Evolutionary conservation across 2,797 vertebrate genomes (phyloP).

Genomic region (Chromis chromis): DNA sequence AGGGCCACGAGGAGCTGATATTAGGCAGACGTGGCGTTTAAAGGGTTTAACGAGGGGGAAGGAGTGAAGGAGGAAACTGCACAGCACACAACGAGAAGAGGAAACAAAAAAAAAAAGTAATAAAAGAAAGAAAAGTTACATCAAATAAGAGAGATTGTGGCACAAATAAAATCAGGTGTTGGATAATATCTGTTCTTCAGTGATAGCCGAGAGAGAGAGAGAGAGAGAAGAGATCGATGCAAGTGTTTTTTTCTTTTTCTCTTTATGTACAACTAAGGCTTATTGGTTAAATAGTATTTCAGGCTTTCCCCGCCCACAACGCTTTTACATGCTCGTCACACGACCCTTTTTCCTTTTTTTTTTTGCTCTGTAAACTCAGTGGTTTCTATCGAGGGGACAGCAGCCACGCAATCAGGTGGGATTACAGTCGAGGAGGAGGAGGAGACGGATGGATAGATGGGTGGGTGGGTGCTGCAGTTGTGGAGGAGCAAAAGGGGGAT

Average conservation of each 20-base stretch:
- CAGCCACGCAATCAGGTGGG: conserved; percentile 75
- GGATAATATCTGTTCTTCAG: conserved; percentile 92
- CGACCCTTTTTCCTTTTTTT: conserved; percentile 78
- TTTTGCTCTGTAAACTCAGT: conserved; percentile 90
- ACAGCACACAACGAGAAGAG: conserved; percentile 82
- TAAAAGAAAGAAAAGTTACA: conserved; percentile 41
- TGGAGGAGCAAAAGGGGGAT: conserved; percentile 41
- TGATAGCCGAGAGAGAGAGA: conserved; percentile 88
- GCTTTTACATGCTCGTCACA: conserved; percentile 64
- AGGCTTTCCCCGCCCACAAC: conserved; percentile 90
- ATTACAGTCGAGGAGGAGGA: conserved; percentile 34
- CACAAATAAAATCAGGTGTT: conserved; percentile 91
- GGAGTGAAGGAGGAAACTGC: conserved; percentile 75
- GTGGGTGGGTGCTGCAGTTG: conserved; percentile 46
- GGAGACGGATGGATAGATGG: conserved; percentile 27
- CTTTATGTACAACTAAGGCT: conserved; percentile 99
- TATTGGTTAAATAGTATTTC: conserved; percentile 96
- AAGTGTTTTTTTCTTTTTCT: conserved; percentile 83
- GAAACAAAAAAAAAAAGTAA: conserved; percentile 70
- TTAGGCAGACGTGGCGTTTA: conserved; percentile 79
- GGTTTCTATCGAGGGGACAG: conserved; percentile 88
- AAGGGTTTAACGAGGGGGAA: conserved; percentile 73
- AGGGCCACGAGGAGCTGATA: conserved; percentile 63
- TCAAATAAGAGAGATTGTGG: conserved; percentile 84
- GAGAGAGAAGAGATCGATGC: conserved; percentile 83